These are phyloP conservation scores for Ciconia stormi DNA, from an alignment of 2,113 vertebrate genomes.

Conservation along the genomic window DNA sequence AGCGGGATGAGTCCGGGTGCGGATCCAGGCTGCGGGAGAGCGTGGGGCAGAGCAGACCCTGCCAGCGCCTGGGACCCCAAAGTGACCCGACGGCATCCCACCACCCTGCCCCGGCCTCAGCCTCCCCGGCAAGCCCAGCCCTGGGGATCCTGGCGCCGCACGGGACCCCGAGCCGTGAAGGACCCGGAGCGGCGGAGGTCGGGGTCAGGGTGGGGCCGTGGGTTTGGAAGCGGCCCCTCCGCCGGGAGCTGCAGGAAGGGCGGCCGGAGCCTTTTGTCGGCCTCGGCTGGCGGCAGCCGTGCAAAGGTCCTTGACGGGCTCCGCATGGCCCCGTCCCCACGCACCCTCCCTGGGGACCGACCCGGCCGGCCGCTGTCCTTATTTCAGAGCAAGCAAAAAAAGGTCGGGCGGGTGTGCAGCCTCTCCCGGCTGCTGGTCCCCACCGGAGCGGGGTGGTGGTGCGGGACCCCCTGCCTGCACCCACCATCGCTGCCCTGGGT, in stretches of 20 bases:
- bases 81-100: not conserved
- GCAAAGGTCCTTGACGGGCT: not conserved
- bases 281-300: not conserved
- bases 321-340: accelerated
- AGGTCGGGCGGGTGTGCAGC: accelerated
- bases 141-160: accelerated
- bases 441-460: not conserved
- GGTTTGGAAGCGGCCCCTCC: not conserved
- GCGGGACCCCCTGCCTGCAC: not conserved
- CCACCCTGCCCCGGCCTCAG: not conserved
- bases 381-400: not conserved
- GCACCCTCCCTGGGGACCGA: not conserved
- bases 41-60: not conserved
- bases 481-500: not conserved
- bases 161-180: accelerated
- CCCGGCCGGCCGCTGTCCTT: not conserved
- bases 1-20: accelerated
- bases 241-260: not conserved
- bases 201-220: not conserved
- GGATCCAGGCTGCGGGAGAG: not conserved
- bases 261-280: not conserved
- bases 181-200: accelerated
- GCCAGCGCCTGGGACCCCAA: not conserved
- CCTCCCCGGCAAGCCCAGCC: accelerated
- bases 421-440: not conserved